Evolutionary conservation across 30 jellyfish, hydroid and myxozoan genomes (phyloP).

Genomic region (Cassiopea xamachana): DNA sequence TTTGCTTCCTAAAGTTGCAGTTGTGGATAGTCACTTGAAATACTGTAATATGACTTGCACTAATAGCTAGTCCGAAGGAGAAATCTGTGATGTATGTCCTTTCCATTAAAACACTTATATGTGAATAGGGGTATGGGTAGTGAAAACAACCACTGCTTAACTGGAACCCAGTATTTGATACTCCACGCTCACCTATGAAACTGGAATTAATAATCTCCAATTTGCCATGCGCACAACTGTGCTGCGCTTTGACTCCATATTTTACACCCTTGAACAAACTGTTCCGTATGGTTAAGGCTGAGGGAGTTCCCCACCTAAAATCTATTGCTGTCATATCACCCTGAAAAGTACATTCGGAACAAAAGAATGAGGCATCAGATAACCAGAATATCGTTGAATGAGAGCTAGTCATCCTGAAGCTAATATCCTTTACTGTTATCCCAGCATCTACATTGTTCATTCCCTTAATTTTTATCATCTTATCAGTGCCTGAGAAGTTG

Average conservation of each 20-base stretch:
- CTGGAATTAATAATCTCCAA: not conserved
- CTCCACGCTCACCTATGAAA: not conserved
- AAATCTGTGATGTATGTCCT: slow-evolving; percentile 5
- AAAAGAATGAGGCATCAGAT: not conserved
- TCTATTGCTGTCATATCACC: not conserved
- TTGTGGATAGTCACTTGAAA: not conserved
- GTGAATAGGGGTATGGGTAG: slow-evolving; percentile 8
- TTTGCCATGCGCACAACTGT: not conserved
- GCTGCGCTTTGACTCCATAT: not conserved
- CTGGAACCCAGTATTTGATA: not conserved
- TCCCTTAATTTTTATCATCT: not conserved
- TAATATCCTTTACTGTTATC: not conserved
- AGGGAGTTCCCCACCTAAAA: slow-evolving; percentile 4
- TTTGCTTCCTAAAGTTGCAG: slow-evolving; percentile 2
- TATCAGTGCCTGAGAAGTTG: not conserved
- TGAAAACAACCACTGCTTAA: not conserved
- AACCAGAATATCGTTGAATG: not conserved
- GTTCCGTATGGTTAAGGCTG: not conserved
- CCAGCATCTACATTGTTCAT: not conserved
- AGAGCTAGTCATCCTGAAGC: not conserved
- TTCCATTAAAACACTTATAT: not conserved
- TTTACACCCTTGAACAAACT: slow-evolving; percentile 6
- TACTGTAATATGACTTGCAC: not conserved
- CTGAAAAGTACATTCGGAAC: not conserved
- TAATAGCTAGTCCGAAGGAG: not conserved